Base-by-base conservation (phyloP, 2,888 invertebrate genomes). In the Erebia ligea region DNA sequence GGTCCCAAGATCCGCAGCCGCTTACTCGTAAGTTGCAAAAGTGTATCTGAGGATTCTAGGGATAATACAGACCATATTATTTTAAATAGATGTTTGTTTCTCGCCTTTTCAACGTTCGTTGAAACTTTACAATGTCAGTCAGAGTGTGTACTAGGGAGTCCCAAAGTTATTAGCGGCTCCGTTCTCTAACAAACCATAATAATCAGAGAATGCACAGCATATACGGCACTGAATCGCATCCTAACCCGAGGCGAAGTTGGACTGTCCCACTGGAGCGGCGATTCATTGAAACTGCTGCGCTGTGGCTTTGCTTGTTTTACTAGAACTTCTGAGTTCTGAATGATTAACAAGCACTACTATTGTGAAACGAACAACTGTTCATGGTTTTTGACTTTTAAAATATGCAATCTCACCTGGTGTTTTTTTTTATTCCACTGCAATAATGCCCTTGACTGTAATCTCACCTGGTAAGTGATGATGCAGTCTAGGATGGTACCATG, bases 161-260 rank as follows among this genome's bases (percentile, higher is more conserved):
- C 10, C 54, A 42, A 56, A 65, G 56, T 65, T 65, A 42, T 65
- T 56, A 42, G 42, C 19, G 65, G 42, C 56, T 19, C 40, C 65
- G 56, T 19, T 3, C 17, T 54, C 65, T 56, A 42, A 65, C 65
- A 56, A 65, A 65, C 56, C 54, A 65, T 65, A 65, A 65, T 65
- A 59, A 50, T 50, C 65, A 40, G 65, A 40, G 54, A 65, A 54
- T 65, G 40, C 54, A 34, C 56, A 54, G 42, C 54, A n/a, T 40
- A 61, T 45, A 19, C 19, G 25, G 25, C 54, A 11, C 34, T 40
- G 42, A 42, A 54, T 65, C 42, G 52, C 5, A 54, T 40, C 42
- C 40, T 17, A 45, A 61, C 45, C 45, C 65, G 19, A 40, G 17
- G n/a, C 17, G 54, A 65, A 56, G 54, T 65, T 56, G 34, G 42